A percentile compares a stretch with the other conserved stretches of the same genome.
phyloP scores from a whole-genome alignment of 2,797 vertebrate genomes.

The Sebastes minor region DNA sequence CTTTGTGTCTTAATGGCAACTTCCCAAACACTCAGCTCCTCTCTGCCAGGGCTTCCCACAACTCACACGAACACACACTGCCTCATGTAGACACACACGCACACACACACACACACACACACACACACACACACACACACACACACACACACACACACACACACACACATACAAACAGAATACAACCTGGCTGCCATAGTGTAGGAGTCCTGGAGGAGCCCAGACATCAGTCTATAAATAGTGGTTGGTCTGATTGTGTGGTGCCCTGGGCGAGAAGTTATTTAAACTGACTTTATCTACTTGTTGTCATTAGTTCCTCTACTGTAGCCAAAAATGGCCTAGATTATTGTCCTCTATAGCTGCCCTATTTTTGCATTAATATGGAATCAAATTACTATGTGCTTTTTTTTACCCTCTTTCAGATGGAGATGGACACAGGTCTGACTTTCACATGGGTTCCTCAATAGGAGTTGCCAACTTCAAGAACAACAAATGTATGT shows the following conservation, averaged over 20 bases:
- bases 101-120: constrained; percentile 20
- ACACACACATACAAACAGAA: constrained; percentile 42
- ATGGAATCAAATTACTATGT: neutral
- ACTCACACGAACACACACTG: constrained; percentile 51
- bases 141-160: constrained; percentile 20
- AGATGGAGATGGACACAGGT: neutral
- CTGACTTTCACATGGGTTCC: neutral
- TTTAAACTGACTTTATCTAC: constrained; percentile 18
- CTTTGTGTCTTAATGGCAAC: constrained; percentile 80
- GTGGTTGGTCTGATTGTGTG: constrained; percentile 25
- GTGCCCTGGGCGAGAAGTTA: constrained; percentile 19
- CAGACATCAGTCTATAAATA: constrained; percentile 56
- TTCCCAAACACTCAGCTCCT: constrained; percentile 78
- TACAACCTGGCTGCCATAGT: constrained; percentile 48
- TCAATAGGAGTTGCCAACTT: neutral
- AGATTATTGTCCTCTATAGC: neutral
- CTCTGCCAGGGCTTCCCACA: constrained; percentile 69
- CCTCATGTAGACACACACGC: constrained; percentile 37
- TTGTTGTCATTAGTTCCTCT: constrained; percentile 15
- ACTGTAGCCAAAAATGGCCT: neutral
- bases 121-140: constrained; percentile 22
- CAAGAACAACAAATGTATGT: neutral
- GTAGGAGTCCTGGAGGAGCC: constrained; percentile 28
- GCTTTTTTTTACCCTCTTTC: neutral
- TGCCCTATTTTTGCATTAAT: neutral